Evolutionary conservation across 2,888 invertebrate genomes (phyloP).

Genomic region (Drosophila subquinaria): DNA sequence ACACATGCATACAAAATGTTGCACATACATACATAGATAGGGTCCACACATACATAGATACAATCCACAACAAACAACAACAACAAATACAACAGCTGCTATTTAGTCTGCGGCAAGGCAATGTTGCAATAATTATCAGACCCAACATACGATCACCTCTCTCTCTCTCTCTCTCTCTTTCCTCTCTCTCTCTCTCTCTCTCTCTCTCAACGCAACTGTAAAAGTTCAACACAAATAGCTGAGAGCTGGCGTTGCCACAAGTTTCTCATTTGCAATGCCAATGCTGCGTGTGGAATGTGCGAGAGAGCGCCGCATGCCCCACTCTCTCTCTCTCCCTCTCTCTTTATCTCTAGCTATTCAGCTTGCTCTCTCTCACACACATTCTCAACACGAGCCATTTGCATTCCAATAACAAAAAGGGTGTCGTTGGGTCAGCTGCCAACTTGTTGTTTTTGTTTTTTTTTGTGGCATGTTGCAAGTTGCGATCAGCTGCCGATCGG

Average conservation of each 20-base stretch:
- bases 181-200: neutral
- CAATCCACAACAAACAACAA: slow-evolving; percentile 33
- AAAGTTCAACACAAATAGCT: slow-evolving; percentile 62
- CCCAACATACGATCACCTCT: slow-evolving; percentile 6
- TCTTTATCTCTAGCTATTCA: neutral
- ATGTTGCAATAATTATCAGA: slow-evolving; percentile 75
- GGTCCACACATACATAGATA: slow-evolving; percentile 25
- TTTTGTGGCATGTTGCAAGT: slow-evolving; percentile 13
- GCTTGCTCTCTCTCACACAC: neutral
- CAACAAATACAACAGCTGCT: slow-evolving; percentile 23
- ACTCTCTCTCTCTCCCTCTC: slow-evolving; percentile 1
- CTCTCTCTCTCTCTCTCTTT: neutral
- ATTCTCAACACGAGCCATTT: slow-evolving; percentile 20
- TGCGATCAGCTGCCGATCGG: slow-evolving; percentile 37
- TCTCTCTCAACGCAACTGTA: slow-evolving; percentile 36
- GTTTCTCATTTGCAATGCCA: slow-evolving; percentile 56
- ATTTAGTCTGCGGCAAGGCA: slow-evolving; percentile 21
- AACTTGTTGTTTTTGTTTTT: slow-evolving; percentile 7
- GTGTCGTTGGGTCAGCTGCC: slow-evolving; percentile 53
- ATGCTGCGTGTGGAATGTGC: slow-evolving; percentile 57
- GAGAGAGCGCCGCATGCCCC: slow-evolving; percentile 18
- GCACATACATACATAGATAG: slow-evolving; percentile 24
- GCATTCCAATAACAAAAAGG: slow-evolving; percentile 45
- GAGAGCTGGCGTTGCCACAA: slow-evolving; percentile 20
- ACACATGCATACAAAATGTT: slow-evolving; percentile 12